Evolutionary conservation across 2,113 vertebrate species (phyloP).

Genomic region (Ascaphus truei): DNA sequence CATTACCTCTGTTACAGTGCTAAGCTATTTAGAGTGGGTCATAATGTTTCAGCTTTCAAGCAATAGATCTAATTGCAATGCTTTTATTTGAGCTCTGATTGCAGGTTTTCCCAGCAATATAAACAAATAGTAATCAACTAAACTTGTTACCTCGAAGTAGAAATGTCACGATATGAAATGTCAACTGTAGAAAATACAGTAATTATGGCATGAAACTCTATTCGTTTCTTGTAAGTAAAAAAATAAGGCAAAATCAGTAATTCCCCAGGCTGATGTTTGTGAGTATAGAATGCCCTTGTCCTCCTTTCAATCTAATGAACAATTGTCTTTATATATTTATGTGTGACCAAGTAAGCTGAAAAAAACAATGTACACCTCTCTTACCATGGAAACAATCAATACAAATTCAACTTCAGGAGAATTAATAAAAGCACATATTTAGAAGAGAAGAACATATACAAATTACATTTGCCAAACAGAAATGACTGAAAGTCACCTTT

Average conservation of each 20-base stretch:
- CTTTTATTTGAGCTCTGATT: conserved; percentile 83
- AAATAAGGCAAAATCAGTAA: conserved; percentile 54
- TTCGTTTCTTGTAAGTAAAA: conserved; percentile 69
- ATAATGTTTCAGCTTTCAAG: conserved; percentile 78
- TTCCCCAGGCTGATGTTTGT: conserved; percentile 32
- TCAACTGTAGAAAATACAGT: conserved; percentile 73
- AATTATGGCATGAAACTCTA: conserved; percentile 68
- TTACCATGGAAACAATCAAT: no score
- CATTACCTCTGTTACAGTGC: conserved; percentile 78
- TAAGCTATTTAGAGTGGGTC: conserved; percentile 80
- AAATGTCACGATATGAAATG: conserved; percentile 74
- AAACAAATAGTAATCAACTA: conserved; percentile 85
- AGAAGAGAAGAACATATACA: no score
- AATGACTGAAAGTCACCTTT: no score
- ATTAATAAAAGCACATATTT: no score
- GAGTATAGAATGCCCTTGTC: conserved; percentile 58
- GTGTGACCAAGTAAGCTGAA: conserved; percentile 69
- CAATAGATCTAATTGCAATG: conserved; percentile 90
- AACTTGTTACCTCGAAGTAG: conserved; percentile 78
- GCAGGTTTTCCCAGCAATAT: conserved; percentile 85
- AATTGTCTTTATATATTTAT: conserved; percentile 64
- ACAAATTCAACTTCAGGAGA: no score
- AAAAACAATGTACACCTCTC: no score
- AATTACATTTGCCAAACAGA: no score
- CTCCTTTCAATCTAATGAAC: conserved; percentile 65